Base-by-base conservation (phyloP, 2,888 invertebrate species). In the Scelioninae gen. 1 region DNA sequence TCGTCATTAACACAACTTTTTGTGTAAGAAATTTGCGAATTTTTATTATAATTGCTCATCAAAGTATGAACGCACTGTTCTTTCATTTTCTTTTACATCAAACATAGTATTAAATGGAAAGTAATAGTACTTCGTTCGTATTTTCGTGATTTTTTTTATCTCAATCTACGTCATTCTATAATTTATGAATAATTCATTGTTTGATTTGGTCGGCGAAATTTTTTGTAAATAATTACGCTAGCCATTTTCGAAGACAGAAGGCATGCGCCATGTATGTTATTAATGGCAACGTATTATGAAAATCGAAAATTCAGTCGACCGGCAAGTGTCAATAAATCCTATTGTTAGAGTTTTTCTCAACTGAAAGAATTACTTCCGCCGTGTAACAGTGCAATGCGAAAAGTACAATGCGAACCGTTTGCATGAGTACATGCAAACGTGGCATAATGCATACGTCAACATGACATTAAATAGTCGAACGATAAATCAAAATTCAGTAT, bases 331-430 rank as follows among this genome's bases (percentile, higher is more conserved):
- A 68, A 68, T 76, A 76, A 76, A 56, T 76, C 60, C 53, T 40
- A 66, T 76, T 77, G 76, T 77, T 62, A 43, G 60, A 51, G 31
- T 66, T 60, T 76, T 66, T 66, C 40, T 66, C 76, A 58, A 43
- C 58, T 15, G 58, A 76, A 60, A 66, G 51, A 76, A 68, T 77
- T 77, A 68, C 60, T 77, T 77, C 53, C 76, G 55, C 40, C 15
- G 23, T 53, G 76, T 51, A 76, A 60, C 75, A 56, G 56, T 55
- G 29, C 49, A 23, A 13, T 10, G 43, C 38, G 38, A 60, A 32
- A n/a, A 45, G 16, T 51, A 77, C 62, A 77, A 68, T 62, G 62
- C 53, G 13, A 60, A 75, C 56, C 45, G 65, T 58, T 56, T 58
- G 75, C 65, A 63, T 60, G 63, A 65, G 56, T 29, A 43, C 74